A percentile compares a stretch with the other conserved stretches of the same genome.
These are phyloP conservation scores for Tauraco erythrolophus DNA, from an alignment of 2,113 vertebrate genomes.

Conservation along the genomic window DNA sequence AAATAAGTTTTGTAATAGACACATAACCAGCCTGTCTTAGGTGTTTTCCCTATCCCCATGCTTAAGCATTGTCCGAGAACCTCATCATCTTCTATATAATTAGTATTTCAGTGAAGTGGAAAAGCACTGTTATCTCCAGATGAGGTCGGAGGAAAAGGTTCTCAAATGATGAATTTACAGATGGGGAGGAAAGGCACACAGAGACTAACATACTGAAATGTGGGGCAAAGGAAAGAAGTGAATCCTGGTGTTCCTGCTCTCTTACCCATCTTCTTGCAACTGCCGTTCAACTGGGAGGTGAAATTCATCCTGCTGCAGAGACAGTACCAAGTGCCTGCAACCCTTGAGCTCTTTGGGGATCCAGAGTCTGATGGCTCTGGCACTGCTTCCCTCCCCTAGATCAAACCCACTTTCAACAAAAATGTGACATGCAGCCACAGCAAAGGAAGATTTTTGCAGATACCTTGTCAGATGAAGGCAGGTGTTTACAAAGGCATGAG, in stretches of 20 bases:
- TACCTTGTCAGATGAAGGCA: background rate
- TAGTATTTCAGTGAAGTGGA: slow-evolving; percentile 5
- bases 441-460: background rate
- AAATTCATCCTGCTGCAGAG: background rate
- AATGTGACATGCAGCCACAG: background rate
- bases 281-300: background rate
- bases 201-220: background rate
- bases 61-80: background rate
- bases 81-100: background rate
- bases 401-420: background rate
- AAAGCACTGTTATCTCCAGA: background rate
- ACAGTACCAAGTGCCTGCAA: background rate
- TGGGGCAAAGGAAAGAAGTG: background rate
- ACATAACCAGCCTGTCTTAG: background rate
- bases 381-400: background rate
- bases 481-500: background rate
- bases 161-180: background rate
- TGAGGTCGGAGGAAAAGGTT: background rate
- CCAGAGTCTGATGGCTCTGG: background rate
- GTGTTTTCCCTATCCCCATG: background rate
- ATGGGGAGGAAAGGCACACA: background rate
- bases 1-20: background rate
- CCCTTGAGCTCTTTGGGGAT: background rate
- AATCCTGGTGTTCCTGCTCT: background rate
- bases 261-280: background rate